Evolutionary conservation across 2,113 vertebrate genomes (phyloP).

Genomic region (Rhynchomys soricoides): DNA sequence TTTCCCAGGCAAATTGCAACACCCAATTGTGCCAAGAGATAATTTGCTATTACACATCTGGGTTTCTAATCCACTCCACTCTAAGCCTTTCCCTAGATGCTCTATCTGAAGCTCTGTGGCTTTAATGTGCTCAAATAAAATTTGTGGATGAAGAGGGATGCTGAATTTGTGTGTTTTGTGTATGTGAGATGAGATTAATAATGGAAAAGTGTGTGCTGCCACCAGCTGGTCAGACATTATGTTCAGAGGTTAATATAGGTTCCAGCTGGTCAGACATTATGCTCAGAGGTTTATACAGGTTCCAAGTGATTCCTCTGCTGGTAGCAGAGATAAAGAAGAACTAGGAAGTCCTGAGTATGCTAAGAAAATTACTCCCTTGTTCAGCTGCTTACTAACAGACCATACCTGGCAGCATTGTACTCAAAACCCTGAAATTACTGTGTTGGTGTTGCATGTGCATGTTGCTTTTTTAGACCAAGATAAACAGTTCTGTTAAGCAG

Average conservation of each 20-base stretch:
- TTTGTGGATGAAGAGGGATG: background rate
- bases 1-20: background rate
- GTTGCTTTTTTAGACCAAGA: background rate
- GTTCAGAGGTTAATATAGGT: background rate
- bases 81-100: background rate
- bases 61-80: background rate
- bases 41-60: background rate
- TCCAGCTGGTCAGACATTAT: background rate
- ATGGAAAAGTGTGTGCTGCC: background rate
- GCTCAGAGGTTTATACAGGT: background rate
- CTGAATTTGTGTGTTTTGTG: background rate
- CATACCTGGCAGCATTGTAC: background rate
- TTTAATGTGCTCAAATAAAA: background rate
- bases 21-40: background rate
- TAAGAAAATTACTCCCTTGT: background rate
- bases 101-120: background rate
- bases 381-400: background rate
- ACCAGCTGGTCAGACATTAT: background rate
- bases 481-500: background rate
- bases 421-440: background rate
- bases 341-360: background rate
- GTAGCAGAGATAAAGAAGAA: background rate
- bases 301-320: background rate
- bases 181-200: background rate
- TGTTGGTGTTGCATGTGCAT: background rate